phyloP scores from a whole-genome alignment of 2,797 vertebrate species.

The Phataginus tricuspis region DNA sequence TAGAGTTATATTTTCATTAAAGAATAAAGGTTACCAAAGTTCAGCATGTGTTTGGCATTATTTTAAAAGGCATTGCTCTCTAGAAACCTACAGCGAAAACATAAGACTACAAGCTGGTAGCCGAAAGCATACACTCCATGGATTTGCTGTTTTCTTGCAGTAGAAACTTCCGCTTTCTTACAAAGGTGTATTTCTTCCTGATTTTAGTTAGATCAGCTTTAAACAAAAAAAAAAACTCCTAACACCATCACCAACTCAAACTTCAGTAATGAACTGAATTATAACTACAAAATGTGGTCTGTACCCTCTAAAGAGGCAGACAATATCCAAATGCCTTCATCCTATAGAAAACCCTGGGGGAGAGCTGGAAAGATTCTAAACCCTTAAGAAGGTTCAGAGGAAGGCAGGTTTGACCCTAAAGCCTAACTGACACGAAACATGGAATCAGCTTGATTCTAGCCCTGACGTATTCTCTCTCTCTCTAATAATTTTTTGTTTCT shows the following conservation, averaged over 20 bases:
- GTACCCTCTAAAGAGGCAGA: neutral
- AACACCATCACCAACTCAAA: neutral
- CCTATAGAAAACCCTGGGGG: neutral
- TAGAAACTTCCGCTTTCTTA: neutral
- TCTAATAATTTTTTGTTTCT: neutral
- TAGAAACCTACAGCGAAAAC: constrained; percentile 38
- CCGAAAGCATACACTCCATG: neutral
- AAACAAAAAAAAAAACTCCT: constrained; percentile 36
- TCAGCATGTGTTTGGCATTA: constrained; percentile 56
- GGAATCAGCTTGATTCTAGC: neutral
- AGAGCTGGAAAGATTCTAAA: neutral
- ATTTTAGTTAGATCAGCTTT: neutral
- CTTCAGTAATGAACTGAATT: neutral
- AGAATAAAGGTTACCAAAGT: constrained; percentile 71
- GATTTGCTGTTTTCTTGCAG: neutral
- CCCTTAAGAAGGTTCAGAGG: neutral
- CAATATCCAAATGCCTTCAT: neutral
- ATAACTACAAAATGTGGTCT: neutral
- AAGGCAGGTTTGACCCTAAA: neutral
- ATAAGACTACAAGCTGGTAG: constrained; percentile 17
- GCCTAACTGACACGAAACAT: neutral
- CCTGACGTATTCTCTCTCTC: neutral
- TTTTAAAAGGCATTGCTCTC: neutral
- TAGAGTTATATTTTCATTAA: constrained; percentile 50
- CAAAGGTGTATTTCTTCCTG: neutral